Conservation (phyloP, 2,797 vertebrate species). For the Scarus forsteni region DNA sequence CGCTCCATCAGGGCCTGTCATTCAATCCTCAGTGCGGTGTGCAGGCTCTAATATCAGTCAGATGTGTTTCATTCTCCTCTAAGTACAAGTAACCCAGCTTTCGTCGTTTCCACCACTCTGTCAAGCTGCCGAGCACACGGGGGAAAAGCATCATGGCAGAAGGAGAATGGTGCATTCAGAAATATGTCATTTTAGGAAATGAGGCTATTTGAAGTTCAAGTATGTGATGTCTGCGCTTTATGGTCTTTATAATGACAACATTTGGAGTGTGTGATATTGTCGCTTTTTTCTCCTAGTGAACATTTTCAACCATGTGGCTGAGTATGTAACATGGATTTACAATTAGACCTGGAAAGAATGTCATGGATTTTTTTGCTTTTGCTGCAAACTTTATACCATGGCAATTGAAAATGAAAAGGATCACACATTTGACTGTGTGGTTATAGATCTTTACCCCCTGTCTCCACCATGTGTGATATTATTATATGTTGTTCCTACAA, state of each 20-base stretch:
- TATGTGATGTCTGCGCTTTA: constrained; percentile 6
- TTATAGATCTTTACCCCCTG: no score
- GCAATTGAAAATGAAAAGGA: no score
- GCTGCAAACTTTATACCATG: no score
- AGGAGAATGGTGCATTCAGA: constrained; percentile 7
- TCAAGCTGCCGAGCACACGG: background rate
- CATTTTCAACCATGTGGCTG: no score
- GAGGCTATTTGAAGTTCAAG: background rate
- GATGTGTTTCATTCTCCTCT: constrained; percentile 42
- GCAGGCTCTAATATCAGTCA: constrained; percentile 16
- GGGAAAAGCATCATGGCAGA: constrained; percentile 5
- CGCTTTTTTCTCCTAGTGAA: background rate
- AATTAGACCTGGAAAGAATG: no score
- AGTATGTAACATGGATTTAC: no score
- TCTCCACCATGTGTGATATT: no score
- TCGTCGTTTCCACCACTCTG: background rate
- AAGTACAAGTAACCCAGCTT: background rate
- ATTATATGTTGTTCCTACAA: no score
- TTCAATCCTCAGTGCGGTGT: constrained; percentile 25
- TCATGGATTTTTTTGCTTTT: no score
- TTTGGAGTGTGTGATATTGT: background rate
- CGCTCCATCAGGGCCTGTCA: constrained; percentile 62
- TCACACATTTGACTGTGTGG: no score
- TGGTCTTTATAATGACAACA: background rate
- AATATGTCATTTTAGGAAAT: constrained; percentile 12